These are phyloP conservation scores for Antheraea mylitta DNA, from an alignment of 1,140 invertebrate genomes.

Conservation along the genomic window DNA sequence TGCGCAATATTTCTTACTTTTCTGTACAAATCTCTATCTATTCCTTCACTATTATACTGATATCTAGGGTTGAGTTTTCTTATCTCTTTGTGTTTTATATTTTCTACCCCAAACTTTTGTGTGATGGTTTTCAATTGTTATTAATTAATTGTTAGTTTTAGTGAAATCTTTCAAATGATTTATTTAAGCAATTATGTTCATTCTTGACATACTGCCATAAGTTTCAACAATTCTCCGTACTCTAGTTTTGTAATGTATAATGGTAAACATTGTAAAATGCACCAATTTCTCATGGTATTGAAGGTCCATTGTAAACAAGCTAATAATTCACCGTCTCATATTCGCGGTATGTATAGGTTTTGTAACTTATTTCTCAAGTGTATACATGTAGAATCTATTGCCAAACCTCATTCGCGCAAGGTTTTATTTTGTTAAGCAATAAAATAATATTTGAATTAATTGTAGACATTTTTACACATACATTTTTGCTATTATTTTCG, in stretches of 20 bases:
- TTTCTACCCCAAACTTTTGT: too few relatives aligned
- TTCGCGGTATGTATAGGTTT: background rate
- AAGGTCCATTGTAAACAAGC: background rate
- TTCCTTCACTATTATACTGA: too few relatives aligned
- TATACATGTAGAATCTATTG: background rate
- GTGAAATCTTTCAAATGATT: too few relatives aligned
- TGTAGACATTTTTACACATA: background rate
- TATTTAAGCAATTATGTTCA: background rate
- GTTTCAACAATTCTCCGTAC: background rate
- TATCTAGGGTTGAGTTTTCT: too few relatives aligned
- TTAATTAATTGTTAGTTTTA: too few relatives aligned
- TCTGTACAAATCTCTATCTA: too few relatives aligned
- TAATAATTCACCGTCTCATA: background rate
- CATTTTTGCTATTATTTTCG: background rate
- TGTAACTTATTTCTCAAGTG: constrained; percentile 1
- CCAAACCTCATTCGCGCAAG: background rate
- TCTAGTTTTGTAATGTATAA: background rate
- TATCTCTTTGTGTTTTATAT: too few relatives aligned
- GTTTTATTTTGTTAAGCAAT: constrained; percentile 3
- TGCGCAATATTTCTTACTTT: too few relatives aligned
- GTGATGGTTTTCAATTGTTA: too few relatives aligned
- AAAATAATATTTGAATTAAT: constrained; percentile 2
- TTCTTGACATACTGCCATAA: background rate
- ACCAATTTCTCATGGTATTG: background rate
- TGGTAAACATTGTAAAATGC: background rate